phyloP scores from a whole-genome alignment of 2,113 vertebrate genomes.

The Uria aalge region DNA sequence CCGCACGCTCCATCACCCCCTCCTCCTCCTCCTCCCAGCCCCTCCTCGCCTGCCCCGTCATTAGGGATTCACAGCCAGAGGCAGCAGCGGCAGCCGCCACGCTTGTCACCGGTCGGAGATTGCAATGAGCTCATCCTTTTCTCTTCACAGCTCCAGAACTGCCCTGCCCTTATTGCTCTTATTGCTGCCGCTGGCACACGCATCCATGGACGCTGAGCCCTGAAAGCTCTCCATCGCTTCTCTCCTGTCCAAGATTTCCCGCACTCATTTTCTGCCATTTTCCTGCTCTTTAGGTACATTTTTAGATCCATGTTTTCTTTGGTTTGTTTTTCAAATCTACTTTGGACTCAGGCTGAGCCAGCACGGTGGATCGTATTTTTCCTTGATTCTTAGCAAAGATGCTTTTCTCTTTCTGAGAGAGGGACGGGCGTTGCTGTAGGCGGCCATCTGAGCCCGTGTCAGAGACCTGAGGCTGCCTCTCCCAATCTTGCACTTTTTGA shows the following conservation, averaged over 20 bases:
- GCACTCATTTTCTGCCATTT: slow-evolving; percentile 51
- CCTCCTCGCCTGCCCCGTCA: slow-evolving; percentile 73
- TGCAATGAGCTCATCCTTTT: slow-evolving; percentile 86
- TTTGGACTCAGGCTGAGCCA: slow-evolving; percentile 35
- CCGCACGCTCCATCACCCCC: slow-evolving; percentile 76
- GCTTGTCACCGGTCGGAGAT: slow-evolving; percentile 66
- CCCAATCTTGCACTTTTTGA: slow-evolving; percentile 25
- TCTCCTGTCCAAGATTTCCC: slow-evolving; percentile 15
- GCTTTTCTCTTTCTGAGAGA: slow-evolving; percentile 47
- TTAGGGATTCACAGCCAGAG: slow-evolving; percentile 79
- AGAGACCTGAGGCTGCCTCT: slow-evolving; percentile 54
- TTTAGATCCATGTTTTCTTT: slow-evolving; percentile 65
- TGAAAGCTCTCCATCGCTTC: background rate
- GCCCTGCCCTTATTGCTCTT: slow-evolving; percentile 66
- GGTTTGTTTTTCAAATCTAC: slow-evolving; percentile 21
- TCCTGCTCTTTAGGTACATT: slow-evolving; percentile 41
- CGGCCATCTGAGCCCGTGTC: background rate
- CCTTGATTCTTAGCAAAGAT: slow-evolving; percentile 64
- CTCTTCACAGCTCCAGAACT: slow-evolving; percentile 67
- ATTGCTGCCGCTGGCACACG: slow-evolving; percentile 17
- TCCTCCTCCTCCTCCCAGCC: slow-evolving; percentile 73
- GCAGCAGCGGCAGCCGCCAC: slow-evolving; percentile 52
- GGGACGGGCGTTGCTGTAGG: slow-evolving; percentile 46
- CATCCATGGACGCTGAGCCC: slow-evolving; percentile 25
- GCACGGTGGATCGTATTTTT: slow-evolving; percentile 47